Evolutionary conservation across 1,140 invertebrate species (phyloP).

Genomic region (Paramacrobiotus metropolitanus): DNA sequence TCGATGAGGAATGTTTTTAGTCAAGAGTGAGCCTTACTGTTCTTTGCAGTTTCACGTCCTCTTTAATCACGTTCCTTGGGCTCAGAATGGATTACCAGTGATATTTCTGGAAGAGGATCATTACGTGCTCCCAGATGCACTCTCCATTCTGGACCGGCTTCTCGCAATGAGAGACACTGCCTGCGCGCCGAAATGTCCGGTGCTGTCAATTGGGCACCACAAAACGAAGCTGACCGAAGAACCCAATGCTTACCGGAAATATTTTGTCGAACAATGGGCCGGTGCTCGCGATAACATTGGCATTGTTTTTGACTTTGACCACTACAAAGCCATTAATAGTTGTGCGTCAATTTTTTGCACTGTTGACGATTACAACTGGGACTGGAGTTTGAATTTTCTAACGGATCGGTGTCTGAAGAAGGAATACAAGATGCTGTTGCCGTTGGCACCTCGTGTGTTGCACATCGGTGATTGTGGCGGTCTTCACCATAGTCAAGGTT

Average conservation of each 20-base stretch:
- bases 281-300: conserved; percentile 60
- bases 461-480: conserved; percentile 22
- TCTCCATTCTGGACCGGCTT: conserved; percentile 43
- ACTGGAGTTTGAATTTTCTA: conserved; percentile 82
- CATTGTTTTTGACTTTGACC: conserved; percentile 66
- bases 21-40: too few species aligned
- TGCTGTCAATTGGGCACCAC: neutral
- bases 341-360: conserved; percentile 61
- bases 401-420: conserved; percentile 49
- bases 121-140: conserved; percentile 81
- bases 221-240: neutral
- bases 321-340: conserved; percentile 57
- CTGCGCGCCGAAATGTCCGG: neutral
- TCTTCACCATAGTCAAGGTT: conserved; percentile 3
- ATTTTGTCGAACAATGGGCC: neutral
- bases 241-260: neutral
- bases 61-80: neutral
- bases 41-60: neutral
- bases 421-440: conserved; percentile 15
- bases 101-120: conserved; percentile 92
- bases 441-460: conserved; percentile 22
- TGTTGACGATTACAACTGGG: conserved; percentile 98
- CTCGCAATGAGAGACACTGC: neutral
- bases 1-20: too few species aligned
- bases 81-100: conserved; percentile 27